phyloP scores from a whole-genome alignment of 1,140 invertebrate genomes.

The Ridgeia piscesae region DNA sequence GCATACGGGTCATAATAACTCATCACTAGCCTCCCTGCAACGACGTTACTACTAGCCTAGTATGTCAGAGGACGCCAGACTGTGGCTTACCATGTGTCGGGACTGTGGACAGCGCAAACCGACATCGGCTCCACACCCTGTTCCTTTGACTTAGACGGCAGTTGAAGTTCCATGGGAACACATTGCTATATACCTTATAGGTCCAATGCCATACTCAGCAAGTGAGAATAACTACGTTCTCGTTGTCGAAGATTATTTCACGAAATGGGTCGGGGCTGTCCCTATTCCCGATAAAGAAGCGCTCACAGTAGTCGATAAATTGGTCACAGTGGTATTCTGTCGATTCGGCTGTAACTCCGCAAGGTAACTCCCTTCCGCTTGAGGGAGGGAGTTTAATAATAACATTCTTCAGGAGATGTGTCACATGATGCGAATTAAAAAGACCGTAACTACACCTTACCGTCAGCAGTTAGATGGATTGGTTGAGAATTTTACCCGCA shows the following conservation, averaged over 20 bases:
- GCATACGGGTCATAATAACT: not conserved
- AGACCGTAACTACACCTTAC: not conserved
- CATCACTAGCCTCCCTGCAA: not conserved
- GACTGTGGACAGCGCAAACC: not conserved
- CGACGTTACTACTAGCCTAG: not conserved
- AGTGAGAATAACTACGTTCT: slow-evolving; percentile 37
- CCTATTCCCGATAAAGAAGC: slow-evolving; percentile 27
- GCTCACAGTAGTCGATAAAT: not conserved
- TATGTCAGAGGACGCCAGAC: too few species aligned
- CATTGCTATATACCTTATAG: slow-evolving; percentile 32
- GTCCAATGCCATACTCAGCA: slow-evolving; percentile 29
- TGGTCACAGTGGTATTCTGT: too few species aligned
- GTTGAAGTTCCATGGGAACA: not conserved
- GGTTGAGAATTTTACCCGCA: not conserved
- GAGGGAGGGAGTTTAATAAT: slow-evolving; percentile 17
- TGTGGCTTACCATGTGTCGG: too few species aligned
- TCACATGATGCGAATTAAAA: not conserved
- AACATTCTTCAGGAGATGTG: slow-evolving; percentile 10
- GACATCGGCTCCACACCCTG: not conserved
- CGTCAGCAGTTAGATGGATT: slow-evolving; percentile 1
- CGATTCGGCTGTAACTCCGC: too few species aligned
- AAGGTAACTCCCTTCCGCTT: not conserved
- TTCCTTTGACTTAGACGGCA: not conserved
- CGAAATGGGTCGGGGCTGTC: slow-evolving; percentile 34
- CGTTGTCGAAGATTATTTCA: slow-evolving; percentile 38